A percentile compares a stretch with the other conserved stretches of the same genome.
Evolutionary conservation across 2,888 invertebrate species (phyloP).

Genomic region (Rhynchonema sp.): DNA sequence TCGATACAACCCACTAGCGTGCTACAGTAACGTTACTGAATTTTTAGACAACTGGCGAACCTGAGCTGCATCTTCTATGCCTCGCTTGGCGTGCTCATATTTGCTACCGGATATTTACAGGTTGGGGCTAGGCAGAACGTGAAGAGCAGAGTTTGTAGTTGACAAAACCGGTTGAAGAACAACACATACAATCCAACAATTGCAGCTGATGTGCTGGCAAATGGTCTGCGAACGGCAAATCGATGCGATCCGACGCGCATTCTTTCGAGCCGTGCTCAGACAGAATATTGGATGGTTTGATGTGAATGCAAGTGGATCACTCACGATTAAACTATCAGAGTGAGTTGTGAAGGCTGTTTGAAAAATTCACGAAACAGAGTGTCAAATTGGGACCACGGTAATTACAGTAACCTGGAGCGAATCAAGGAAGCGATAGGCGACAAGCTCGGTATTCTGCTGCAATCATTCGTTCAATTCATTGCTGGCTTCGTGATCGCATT

Average conservation of each 20-base stretch:
- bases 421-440: slow-evolving; percentile 23
- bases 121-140: too few relatives aligned
- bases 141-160: too few relatives aligned
- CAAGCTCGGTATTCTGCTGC: slow-evolving; percentile 22
- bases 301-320: slow-evolving; percentile 32
- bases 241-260: slow-evolving; percentile 29
- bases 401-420: slow-evolving; percentile 20
- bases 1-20: too few relatives aligned
- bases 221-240: slow-evolving; percentile 33
- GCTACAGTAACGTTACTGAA: neutral
- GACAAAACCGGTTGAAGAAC: too few relatives aligned
- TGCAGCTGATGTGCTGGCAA: slow-evolving; percentile 30
- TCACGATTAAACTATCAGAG: slow-evolving; percentile 35
- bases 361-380: neutral
- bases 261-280: slow-evolving; percentile 29
- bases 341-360: slow-evolving; percentile 23
- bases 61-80: neutral
- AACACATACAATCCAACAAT: neutral
- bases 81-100: neutral
- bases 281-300: slow-evolving; percentile 34
- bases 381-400: too few relatives aligned
- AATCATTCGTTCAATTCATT: slow-evolving; percentile 13
- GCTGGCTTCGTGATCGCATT: slow-evolving; percentile 18
- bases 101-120: neutral
- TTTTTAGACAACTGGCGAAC: neutral